A percentile compares a stretch with the other conserved stretches of the same genome.
Conservation (phyloP, 1,140 invertebrate genomes). For the Neodiprion fabricii region DNA sequence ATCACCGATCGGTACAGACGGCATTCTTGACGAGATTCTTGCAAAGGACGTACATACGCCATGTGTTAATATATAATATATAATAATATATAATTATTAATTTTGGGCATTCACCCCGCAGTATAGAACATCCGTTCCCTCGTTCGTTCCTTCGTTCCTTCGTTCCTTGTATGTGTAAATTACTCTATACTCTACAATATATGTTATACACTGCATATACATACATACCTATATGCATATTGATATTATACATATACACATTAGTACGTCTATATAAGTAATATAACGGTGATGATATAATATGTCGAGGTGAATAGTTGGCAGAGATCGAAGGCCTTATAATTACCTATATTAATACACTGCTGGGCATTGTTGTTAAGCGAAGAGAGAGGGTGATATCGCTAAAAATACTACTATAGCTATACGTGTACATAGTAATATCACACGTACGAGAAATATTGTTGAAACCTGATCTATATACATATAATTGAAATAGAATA, state of each 20-base stretch:
- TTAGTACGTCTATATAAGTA: conserved; percentile 15
- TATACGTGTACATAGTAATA: background rate
- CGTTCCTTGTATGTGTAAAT: too few species aligned
- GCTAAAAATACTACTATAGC: conserved; percentile 46
- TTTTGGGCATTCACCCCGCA: too few species aligned
- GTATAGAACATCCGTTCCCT: too few species aligned
- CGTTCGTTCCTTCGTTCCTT: too few species aligned
- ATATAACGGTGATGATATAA: conserved; percentile 20
- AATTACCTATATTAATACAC: conserved; percentile 39
- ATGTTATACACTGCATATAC: background rate
- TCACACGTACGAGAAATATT: background rate
- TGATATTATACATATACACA: conserved; percentile 14
- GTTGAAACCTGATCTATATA: background rate
- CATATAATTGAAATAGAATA: conserved; percentile 6
- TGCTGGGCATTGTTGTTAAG: conserved; percentile 62
- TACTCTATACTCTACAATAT: too few species aligned
- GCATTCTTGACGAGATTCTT: too few species aligned
- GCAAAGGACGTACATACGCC: too few species aligned
- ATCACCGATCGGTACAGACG: too few species aligned
- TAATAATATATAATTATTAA: too few species aligned
- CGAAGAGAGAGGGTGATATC: conserved; percentile 49
- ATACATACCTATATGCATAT: conserved; percentile 13
- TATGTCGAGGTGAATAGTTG: conserved; percentile 11
- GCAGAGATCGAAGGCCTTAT: conserved; percentile 56
- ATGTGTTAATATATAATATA: too few species aligned